These are phyloP conservation scores for Horisme vitalbata DNA, from an alignment of 2,888 invertebrate species.

Conservation along the genomic window DNA sequence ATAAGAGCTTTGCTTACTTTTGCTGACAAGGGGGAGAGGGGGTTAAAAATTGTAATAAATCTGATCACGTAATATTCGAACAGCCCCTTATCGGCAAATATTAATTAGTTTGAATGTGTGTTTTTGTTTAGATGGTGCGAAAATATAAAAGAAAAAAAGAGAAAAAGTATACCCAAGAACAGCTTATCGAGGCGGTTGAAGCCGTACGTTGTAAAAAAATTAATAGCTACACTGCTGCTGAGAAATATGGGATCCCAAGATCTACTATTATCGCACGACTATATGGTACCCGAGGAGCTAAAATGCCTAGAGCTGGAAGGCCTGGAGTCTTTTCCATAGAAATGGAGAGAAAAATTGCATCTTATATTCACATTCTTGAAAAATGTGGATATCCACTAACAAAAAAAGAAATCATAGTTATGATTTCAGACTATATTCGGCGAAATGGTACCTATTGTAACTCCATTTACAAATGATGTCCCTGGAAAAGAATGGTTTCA, in stretches of 20 bases:
- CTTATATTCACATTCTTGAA: conserved; percentile 7
- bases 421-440: conserved; percentile 26
- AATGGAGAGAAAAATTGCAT: conserved; percentile 6
- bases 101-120: too few species aligned
- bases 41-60: too few species aligned
- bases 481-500: conserved; percentile 14
- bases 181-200: neutral
- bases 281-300: conserved; percentile 11
- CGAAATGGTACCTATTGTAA: conserved; percentile 37
- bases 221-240: conserved; percentile 1
- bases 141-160: conserved; percentile 13
- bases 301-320: conserved; percentile 10
- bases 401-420: neutral
- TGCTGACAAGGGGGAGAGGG: too few species aligned
- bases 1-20: too few species aligned
- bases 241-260: conserved; percentile 4
- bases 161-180: neutral
- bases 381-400: conserved; percentile 9
- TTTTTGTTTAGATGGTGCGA: too few species aligned
- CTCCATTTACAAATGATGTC: conserved; percentile 10
- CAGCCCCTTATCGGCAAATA: too few species aligned
- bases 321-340: conserved; percentile 12
- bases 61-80: too few species aligned
- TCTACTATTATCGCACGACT: conserved; percentile 8
- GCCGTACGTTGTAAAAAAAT: neutral